Evolutionary conservation across 2,888 invertebrate species (phyloP).

Genomic region (Cybosia mesomella): DNA sequence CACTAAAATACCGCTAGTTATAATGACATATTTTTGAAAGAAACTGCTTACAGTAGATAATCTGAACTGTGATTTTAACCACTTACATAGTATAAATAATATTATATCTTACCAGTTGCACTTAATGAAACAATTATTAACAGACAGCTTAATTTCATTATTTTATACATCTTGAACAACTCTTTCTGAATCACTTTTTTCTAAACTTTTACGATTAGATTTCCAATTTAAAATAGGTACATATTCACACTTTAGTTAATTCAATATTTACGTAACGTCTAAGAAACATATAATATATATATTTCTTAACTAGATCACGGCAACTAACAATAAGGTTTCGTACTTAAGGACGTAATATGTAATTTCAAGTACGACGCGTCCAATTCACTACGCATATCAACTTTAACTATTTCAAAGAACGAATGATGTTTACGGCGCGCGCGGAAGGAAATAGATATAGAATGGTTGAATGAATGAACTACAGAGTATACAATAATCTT

Average conservation of each 20-base stretch:
- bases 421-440: conserved; percentile 11
- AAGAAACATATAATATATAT: conserved; percentile 17
- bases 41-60: background rate
- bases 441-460: conserved; percentile 25
- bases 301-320: conserved; percentile 8
- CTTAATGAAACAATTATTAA: conserved; percentile 58
- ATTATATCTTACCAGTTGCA: conserved; percentile 65
- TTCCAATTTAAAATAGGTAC: background rate
- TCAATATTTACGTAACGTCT: conserved; percentile 12
- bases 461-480: conserved; percentile 23
- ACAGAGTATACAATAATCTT: background rate
- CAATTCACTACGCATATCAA: conserved; percentile 27
- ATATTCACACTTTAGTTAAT: background rate
- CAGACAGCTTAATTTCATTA: conserved; percentile 63
- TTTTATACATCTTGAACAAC: conserved; percentile 61
- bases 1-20: background rate
- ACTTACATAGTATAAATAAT: conserved; percentile 18
- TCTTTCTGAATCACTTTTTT: conserved; percentile 8
- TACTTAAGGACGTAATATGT: conserved; percentile 51
- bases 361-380: conserved; percentile 47
- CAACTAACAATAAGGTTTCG: conserved; percentile 38
- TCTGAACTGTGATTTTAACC: too few species aligned
- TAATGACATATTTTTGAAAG: background rate
- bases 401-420: conserved; percentile 34
- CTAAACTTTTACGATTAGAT: background rate